Conservation (phyloP, 2,888 invertebrate species). For the Dasypogon diadema region DNA sequence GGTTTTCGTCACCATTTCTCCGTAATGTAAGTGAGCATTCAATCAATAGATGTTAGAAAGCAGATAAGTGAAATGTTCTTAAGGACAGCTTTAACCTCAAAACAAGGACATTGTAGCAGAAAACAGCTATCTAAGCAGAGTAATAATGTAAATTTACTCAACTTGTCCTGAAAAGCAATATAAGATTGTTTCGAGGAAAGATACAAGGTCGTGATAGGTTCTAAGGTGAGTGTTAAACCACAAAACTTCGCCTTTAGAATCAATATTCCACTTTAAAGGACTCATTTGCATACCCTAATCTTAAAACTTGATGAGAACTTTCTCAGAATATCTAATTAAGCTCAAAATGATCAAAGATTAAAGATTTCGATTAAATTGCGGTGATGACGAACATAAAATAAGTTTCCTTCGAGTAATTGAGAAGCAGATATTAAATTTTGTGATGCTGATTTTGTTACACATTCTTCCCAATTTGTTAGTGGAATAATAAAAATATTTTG, state of each 20-base stretch:
- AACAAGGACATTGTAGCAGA: conserved; percentile 10
- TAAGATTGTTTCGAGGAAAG: conserved; percentile 5
- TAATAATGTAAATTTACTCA: neutral
- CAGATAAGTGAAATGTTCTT: conserved; percentile 8
- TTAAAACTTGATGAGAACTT: conserved; percentile 11
- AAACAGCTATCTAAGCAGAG: neutral
- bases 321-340: conserved; percentile 14
- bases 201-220: conserved; percentile 8
- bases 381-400: neutral
- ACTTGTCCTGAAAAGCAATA: neutral
- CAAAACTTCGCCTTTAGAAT: conserved; percentile 4
- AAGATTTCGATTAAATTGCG: neutral
- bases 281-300: conserved; percentile 34
- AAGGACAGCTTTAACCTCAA: neutral
- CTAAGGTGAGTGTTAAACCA: neutral
- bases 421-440: no score
- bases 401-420: neutral
- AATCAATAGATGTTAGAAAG: conserved; percentile 22
- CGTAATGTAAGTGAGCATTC: neutral
- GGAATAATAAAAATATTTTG: no score
- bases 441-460: no score
- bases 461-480: no score
- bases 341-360: conserved; percentile 35
- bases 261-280: neutral
- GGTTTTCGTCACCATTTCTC: neutral